A percentile compares a stretch with the other conserved stretches of the same genome.
Evolutionary conservation across 2,113 vertebrate species (phyloP).

Genomic region (Cercopithecus mona): DNA sequence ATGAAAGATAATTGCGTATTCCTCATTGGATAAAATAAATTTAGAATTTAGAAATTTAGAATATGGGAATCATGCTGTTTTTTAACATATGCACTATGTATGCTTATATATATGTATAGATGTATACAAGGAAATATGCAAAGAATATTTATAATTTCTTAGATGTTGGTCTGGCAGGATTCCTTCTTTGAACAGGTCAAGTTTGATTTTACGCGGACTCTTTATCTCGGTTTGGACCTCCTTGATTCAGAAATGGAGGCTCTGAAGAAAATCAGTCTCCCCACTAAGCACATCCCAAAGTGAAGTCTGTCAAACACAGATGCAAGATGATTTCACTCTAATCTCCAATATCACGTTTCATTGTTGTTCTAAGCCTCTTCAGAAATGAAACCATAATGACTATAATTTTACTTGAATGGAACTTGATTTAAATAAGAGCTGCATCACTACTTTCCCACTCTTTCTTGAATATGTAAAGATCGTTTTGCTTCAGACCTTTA

Average conservation of each 20-base stretch:
- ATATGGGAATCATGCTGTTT: not conserved
- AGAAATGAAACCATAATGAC: conserved; percentile 24
- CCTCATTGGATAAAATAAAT: not conserved
- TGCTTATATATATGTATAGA: not conserved
- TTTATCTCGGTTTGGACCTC: not conserved
- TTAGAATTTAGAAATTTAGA: not conserved
- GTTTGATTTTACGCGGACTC: not conserved
- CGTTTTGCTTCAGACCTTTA: not conserved
- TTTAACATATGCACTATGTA: not conserved
- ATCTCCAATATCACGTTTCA: not conserved
- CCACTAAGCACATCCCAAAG: not conserved
- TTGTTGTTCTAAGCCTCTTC: conserved; percentile 32
- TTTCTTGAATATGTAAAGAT: not conserved
- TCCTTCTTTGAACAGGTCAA: not conserved
- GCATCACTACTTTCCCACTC: not conserved
- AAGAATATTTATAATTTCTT: not conserved
- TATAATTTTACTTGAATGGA: conserved; percentile 53
- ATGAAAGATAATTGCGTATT: not conserved
- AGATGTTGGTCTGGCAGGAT: not conserved
- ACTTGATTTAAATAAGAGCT: conserved; percentile 59
- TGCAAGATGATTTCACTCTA: not conserved
- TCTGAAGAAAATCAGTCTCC: not conserved
- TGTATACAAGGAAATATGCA: not conserved
- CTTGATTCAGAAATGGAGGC: not conserved
- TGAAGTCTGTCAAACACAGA: not conserved